Conservation (phyloP, 1,140 invertebrate species). For the Drosophila murphyi region DNA sequence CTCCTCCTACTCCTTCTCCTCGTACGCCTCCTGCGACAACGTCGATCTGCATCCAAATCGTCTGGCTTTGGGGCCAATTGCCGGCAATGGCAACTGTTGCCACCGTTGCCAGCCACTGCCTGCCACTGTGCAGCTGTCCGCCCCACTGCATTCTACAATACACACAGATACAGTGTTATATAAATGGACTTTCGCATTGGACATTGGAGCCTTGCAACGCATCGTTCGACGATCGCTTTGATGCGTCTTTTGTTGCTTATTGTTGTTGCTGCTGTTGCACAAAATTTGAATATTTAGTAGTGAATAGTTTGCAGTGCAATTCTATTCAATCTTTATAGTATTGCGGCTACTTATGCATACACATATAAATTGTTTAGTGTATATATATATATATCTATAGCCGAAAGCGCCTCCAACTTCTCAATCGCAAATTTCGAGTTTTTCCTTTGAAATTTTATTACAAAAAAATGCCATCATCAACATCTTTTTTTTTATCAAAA, state of each 20-base stretch:
- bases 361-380: background rate
- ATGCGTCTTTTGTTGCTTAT: slow-evolving; percentile 53
- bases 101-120: slow-evolving; percentile 60
- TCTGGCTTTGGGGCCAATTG: slow-evolving; percentile 65
- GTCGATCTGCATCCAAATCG: slow-evolving; percentile 22
- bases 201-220: slow-evolving; percentile 2
- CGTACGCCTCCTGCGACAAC: slow-evolving; percentile 14
- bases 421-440: too few relatives aligned
- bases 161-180: slow-evolving; percentile 20
- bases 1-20: background rate
- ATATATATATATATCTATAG: background rate
- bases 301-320: slow-evolving; percentile 22
- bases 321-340: slow-evolving; percentile 23
- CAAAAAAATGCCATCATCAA: too few relatives aligned
- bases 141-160: slow-evolving; percentile 40
- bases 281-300: slow-evolving; percentile 53
- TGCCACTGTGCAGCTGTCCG: slow-evolving; percentile 70
- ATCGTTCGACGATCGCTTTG: slow-evolving; percentile 46
- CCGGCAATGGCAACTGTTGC: slow-evolving; percentile 57
- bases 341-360: background rate
- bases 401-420: too few relatives aligned
- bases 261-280: slow-evolving; percentile 28
- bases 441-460: too few relatives aligned
- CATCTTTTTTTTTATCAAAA: too few relatives aligned
- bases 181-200: slow-evolving; percentile 20